These are phyloP conservation scores for Takifugu rubripes DNA, from an alignment of 2,797 vertebrate genomes.

Conservation along the genomic window DNA sequence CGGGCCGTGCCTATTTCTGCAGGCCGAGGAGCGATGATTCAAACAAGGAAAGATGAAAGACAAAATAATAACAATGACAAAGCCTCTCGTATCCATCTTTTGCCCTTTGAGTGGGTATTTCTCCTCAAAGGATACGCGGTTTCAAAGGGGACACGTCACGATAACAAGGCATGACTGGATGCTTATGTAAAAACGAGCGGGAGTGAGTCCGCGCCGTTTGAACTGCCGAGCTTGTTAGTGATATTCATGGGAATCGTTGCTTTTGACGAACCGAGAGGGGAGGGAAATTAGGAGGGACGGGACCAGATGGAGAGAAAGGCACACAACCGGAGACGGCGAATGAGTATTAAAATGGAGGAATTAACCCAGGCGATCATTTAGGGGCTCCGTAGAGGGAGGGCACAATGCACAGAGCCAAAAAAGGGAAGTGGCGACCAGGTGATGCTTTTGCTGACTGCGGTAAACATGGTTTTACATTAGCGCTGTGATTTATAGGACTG, in stretches of 20 bases:
- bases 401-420: constrained; percentile 16
- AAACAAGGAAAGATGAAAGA: constrained; percentile 22
- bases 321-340: neutral
- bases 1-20: constrained; percentile 12
- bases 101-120: constrained; percentile 32
- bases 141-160: constrained; percentile 39
- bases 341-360: constrained; percentile 23
- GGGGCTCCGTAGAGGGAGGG: constrained; percentile 25
- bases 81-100: constrained; percentile 24
- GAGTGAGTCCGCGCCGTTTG: constrained; percentile 40
- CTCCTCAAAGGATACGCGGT: constrained; percentile 19
- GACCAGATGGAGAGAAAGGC: constrained; percentile 9
- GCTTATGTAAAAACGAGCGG: constrained; percentile 44
- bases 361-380: constrained; percentile 18
- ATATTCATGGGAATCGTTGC: constrained; percentile 35
- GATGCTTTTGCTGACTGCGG: constrained; percentile 25
- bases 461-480: constrained; percentile 36
- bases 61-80: constrained; percentile 4
- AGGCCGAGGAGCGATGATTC: constrained; percentile 23
- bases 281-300: constrained; percentile 18
- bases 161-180: constrained; percentile 51
- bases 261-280: constrained; percentile 43
- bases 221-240: constrained; percentile 46
- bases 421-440: constrained; percentile 38
- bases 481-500: constrained; percentile 41